Percentiles rank a stretch among this genome's conserved stretches.
Evolutionary conservation across 2,113 vertebrate genomes (phyloP).

Genomic region (Salvelinus sp.): DNA sequence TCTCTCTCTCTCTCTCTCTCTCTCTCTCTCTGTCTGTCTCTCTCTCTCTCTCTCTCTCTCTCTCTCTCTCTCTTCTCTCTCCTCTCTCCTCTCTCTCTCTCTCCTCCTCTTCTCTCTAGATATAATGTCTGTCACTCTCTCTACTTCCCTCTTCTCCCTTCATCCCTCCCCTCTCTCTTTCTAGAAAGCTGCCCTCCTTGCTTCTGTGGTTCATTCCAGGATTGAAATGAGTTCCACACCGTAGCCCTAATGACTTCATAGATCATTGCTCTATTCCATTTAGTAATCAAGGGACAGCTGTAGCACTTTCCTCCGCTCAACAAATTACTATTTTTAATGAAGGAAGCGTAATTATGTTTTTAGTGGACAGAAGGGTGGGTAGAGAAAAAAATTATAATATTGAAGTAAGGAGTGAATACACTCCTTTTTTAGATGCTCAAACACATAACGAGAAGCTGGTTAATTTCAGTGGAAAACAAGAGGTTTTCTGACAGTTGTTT

Average conservation of each 20-base stretch:
- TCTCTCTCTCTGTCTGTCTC: no score
- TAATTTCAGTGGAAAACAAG: slow-evolving; percentile 8
- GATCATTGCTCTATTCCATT: slow-evolving; percentile 74
- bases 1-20: no score
- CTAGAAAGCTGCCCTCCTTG: neutral
- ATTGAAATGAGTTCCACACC: slow-evolving; percentile 73
- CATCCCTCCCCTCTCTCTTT: neutral
- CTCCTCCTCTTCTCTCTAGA: no score
- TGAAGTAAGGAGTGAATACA: no score
- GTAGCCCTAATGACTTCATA: slow-evolving; percentile 74
- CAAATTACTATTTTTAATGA: slow-evolving; percentile 73
- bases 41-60: no score
- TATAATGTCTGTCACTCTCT: neutral
- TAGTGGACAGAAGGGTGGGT: slow-evolving; percentile 39
- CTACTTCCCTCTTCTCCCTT: neutral
- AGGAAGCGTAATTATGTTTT: slow-evolving; percentile 71
- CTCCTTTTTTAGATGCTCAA: slow-evolving; percentile 20
- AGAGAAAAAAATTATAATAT: slow-evolving; percentile 14
- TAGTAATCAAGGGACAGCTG: slow-evolving; percentile 75
- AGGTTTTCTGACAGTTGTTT: neutral
- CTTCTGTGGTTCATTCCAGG: slow-evolving; percentile 54
- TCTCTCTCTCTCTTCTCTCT: no score
- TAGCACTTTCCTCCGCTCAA: slow-evolving; percentile 59
- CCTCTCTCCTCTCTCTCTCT: no score
- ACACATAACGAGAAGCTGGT: neutral